Evolutionary conservation across 1,140 invertebrate genomes (phyloP).

Genomic region (Ericerus pela): DNA sequence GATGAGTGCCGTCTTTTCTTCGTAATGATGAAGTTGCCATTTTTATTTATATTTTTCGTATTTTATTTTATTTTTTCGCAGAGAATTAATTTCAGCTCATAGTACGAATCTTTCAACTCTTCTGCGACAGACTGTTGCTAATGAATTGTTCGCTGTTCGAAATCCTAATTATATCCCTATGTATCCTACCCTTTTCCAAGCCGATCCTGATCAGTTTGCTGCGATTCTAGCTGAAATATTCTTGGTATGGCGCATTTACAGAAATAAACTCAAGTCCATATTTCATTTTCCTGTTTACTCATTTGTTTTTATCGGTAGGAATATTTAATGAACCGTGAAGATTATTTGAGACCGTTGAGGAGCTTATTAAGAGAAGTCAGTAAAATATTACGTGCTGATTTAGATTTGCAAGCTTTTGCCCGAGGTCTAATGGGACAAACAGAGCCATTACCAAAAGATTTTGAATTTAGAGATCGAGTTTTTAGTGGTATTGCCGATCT

Average conservation of each 20-base stretch:
- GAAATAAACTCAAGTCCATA: too few species aligned
- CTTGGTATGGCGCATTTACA: constrained; percentile 33
- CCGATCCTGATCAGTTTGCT: constrained; percentile 56
- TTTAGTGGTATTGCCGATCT: constrained; percentile 72
- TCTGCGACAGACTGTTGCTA: constrained; percentile 83
- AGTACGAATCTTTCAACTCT: constrained; percentile 72
- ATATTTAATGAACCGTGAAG: constrained; percentile 71
- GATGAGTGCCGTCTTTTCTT: too few species aligned
- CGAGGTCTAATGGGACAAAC: constrained; percentile 47
- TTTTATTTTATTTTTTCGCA: constrained; percentile 27
- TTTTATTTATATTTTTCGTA: neutral
- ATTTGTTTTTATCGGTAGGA: constrained; percentile 43
- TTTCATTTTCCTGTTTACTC: neutral
- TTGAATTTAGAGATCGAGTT: constrained; percentile 63
- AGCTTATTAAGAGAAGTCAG: constrained; percentile 67
- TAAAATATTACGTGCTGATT: constrained; percentile 60
- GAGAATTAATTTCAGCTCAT: constrained; percentile 58
- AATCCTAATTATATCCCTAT: constrained; percentile 91
- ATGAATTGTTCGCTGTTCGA: constrained; percentile 77
- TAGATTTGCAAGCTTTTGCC: constrained; percentile 55
- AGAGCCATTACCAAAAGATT: constrained; percentile 38
- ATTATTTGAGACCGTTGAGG: constrained; percentile 71
- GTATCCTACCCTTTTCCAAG: constrained; percentile 70
- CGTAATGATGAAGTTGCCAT: too few species aligned
- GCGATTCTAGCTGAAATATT: constrained; percentile 64